Conservation (phyloP, 2,113 vertebrate genomes). For the Halichoeres trimaculatus region DNA sequence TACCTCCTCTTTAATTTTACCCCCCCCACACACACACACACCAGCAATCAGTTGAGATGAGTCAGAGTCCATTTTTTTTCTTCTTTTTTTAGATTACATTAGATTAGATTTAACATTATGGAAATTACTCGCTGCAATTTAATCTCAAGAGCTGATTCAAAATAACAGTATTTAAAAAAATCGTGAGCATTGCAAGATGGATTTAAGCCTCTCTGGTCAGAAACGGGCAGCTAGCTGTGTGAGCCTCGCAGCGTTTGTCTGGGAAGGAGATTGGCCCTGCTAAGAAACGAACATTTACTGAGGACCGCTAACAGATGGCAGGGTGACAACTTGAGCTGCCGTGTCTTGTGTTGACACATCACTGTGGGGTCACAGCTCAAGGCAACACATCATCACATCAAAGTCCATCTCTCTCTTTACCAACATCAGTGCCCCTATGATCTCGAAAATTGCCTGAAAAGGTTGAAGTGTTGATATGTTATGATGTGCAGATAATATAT, state of each 20-base stretch:
- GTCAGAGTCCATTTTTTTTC: constrained; percentile 47
- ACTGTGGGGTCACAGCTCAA: constrained; percentile 54
- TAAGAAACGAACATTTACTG: constrained; percentile 60
- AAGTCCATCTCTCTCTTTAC: constrained; percentile 27
- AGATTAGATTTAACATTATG: constrained; percentile 52
- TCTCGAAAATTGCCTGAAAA: constrained; percentile 13
- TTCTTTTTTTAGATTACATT: no score
- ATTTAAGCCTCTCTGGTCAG: constrained; percentile 42
- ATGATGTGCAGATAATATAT: no score
- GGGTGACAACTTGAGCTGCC: constrained; percentile 67
- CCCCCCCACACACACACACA: constrained; percentile 22
- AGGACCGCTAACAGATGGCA: constrained; percentile 60
- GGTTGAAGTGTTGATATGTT: not conserved
- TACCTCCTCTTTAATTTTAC: constrained; percentile 49
- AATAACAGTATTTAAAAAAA: constrained; percentile 51
- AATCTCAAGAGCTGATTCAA: constrained; percentile 50
- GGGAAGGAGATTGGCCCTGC: constrained; percentile 18
- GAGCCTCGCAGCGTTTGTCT: constrained; percentile 13
- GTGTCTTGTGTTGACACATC: constrained; percentile 64
- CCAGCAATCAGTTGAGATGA: constrained; percentile 43
- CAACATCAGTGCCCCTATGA: constrained; percentile 44
- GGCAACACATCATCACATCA: constrained; percentile 54
- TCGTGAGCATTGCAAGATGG: constrained; percentile 38
- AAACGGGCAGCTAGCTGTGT: constrained; percentile 40
- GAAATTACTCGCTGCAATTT: constrained; percentile 62